Conservation (phyloP, 2,113 vertebrate genomes). For the Neolamprologus cancellatus region DNA sequence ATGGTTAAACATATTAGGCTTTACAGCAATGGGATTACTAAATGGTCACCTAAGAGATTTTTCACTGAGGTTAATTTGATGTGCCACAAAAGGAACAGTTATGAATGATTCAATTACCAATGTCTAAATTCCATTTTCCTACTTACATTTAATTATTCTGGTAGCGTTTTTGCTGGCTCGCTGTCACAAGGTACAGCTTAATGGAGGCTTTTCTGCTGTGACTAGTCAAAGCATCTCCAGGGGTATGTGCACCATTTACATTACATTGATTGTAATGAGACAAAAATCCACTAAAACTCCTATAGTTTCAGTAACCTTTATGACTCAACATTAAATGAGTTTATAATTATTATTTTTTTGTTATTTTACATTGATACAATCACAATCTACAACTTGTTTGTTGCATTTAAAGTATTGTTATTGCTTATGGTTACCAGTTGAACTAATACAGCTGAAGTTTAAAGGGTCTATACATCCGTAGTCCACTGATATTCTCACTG, state of each 20-base stretch:
- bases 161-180: neutral
- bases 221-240: neutral
- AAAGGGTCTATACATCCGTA: neutral
- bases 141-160: neutral
- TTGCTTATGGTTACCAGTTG: neutral
- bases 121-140: neutral
- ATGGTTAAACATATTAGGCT: neutral
- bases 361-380: neutral
- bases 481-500: neutral
- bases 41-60: neutral
- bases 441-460: neutral
- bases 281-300: neutral
- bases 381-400: neutral
- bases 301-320: neutral
- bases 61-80: neutral
- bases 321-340: neutral
- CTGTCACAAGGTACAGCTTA: neutral
- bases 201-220: neutral
- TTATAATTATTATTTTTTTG: neutral
- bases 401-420: neutral
- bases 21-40: neutral
- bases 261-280: neutral
- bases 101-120: neutral
- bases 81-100: neutral
- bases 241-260: neutral